Evolutionary conservation across 2,113 vertebrate genomes (phyloP), one percentile per base, ranked within the genome.

Genomic region (Silurus glanis): DNA sequence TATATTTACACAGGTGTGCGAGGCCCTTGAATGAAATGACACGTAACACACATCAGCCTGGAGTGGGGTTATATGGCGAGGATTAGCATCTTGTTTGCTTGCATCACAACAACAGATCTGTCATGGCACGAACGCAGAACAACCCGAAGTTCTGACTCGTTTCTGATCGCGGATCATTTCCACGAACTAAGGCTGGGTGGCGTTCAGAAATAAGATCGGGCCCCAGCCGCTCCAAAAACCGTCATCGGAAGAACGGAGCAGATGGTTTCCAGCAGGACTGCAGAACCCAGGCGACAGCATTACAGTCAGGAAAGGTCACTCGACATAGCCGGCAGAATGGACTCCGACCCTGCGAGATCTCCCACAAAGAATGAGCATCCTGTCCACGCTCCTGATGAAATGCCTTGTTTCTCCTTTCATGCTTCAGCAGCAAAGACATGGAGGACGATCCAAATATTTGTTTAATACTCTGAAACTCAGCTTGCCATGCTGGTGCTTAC

Each of bases 221-320:
- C 78, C 37, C 56, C 49, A 28, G 59, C 17, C 9, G 6, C 78
- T 61, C 56, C 2, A 5, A 80, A 37, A 78, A 28, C 62, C 82
- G 72, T 79, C 86, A 66, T 74, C 37, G 53, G 76, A 74, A 71
- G 87, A 82, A 81, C 62, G 49, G 74, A 92, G 89, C 94, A 94
- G 93, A 94, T 94, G 94, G 94, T 93, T 92, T 93, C 93, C 92
- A 94, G 91, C 92, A 92, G 93, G 92, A 91, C 87, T 80, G 87
- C 87, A 56, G 91, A 92, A 92, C 92, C 93, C 92, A 93, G 91
- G 92, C 91, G 93, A 95, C 94, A 94, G 91, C 92, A 90, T 93
- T 94, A 93, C 93, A 92, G 92, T 93, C 93, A 88, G 83, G 86
- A 94, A 93, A 95, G 93, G 94, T 95, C 94, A 94, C 91, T 88